Base-by-base conservation (phyloP, 2,113 vertebrate species). In the Zingel zingel region DNA sequence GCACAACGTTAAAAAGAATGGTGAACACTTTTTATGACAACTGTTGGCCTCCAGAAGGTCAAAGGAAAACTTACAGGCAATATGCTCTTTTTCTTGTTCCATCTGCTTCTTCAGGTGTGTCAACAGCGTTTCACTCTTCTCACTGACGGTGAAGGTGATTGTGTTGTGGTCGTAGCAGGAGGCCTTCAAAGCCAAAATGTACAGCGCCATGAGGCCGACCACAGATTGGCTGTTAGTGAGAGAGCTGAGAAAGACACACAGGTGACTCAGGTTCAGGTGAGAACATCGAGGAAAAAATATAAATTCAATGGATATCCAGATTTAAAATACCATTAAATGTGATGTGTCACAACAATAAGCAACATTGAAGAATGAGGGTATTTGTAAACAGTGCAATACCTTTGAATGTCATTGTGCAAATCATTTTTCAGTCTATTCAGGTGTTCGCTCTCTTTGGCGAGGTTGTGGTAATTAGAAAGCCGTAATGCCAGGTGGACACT, bases 401-500 rank as follows among this genome's bases (percentile, higher is more conserved):
- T 94, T 88, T 94, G 56, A 11, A 96, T 86, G 54, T 91, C 91
- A 27, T 54, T 73, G 87, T 95, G 96, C 73, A 97, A 91, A n/a
- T 81, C 0, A 0, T 86, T 89, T 86, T 86, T 97, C 79, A 99
- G 94, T 3, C 33, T 92, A 1, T 84, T 82, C 45, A 99, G 93
- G 89, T 98, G 94, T 8, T 80, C 70, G 1, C 13, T 45, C 84
- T 99, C 98, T 56, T 77, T 92, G 2, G 6, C 25, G 4, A 89
- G 90, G 48, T 94, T 90, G 68, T 99, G 97, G n/a, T 87, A 5
- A 0, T 58, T 6, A 0, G 97, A 97, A 51, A 99, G 96, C 6
- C 97, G 96, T 43, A 99, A 94, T 4, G 96, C 97, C 85, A 99
- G 83, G 72, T 97, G 97, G 72, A 98, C 39, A 6, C 96, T 96